A percentile compares a stretch with the other conserved stretches of the same genome.
Evolutionary conservation across 2,888 invertebrate genomes (phyloP).

Genomic region (Ischnus inquisitorius): DNA sequence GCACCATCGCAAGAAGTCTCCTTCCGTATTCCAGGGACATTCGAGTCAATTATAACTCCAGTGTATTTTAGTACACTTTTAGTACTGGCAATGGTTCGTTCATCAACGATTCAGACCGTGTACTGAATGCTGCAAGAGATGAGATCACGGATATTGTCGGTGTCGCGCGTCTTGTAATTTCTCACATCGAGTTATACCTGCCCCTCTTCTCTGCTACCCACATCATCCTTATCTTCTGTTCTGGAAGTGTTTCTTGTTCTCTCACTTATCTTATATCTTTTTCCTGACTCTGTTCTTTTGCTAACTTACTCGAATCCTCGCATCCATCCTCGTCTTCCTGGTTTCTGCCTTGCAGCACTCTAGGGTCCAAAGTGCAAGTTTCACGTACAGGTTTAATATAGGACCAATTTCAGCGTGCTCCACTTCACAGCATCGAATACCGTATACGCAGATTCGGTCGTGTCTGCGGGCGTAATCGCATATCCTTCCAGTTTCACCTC

Average conservation of each 20-base stretch:
- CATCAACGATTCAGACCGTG: conserved; percentile 53
- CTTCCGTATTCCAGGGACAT: conserved; percentile 56
- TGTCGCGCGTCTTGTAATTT: conserved; percentile 77
- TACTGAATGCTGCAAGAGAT: conserved; percentile 66
- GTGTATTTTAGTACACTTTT: conserved; percentile 40
- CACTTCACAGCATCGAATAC: conserved; percentile 11
- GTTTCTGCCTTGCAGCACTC: conserved; percentile 24
- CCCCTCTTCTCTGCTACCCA: not conserved
- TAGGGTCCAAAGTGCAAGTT: conserved; percentile 33
- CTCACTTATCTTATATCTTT: not conserved
- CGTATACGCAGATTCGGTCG: conserved; percentile 1
- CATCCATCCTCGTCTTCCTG: conserved; percentile 13
- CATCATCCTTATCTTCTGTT: conserved; percentile 3
- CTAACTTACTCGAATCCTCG: conserved; percentile 37
- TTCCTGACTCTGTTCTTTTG: conserved; percentile 17
- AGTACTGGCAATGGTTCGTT: conserved; percentile 32
- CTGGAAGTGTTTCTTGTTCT: conserved; percentile 10
- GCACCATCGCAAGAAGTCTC: not conserved
- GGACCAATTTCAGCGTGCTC: conserved; percentile 27
- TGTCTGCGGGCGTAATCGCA: not conserved
- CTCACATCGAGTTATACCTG: conserved; percentile 38
- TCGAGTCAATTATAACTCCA: conserved; percentile 45
- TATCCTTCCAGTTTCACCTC: not conserved
- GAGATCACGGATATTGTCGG: conserved; percentile 74
- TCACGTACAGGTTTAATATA: conserved; percentile 57